Evolutionary conservation across 2,113 vertebrate genomes (phyloP), one percentile per base, ranked within the genome.

Genomic region (Poecilia latipinna): DNA sequence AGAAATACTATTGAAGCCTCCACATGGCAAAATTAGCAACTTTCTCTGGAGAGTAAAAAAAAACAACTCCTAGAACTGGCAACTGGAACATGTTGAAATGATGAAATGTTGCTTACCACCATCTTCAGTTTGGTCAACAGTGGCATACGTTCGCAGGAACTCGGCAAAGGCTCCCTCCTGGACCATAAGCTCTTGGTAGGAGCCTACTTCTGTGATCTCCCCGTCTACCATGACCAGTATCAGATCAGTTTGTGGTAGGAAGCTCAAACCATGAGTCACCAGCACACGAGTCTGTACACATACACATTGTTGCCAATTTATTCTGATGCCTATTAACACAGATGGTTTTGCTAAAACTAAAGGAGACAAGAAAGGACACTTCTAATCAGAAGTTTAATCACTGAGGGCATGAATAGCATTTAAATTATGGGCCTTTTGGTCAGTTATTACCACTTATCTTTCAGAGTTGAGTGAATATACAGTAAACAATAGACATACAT

Each of bases 181-280:
- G 82, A 87, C 88, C 87, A 97, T 92, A 77, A 99, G 94, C 81
- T 98, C 95, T 76, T 96, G 94, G 88, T 99, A 97, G 22, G 98
- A 98, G 13, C 98, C 98, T 85, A 95, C 94, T 93, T 99, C 98
- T 0, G 96, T 97, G 76, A 99, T 96, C 88, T 97, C 92, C 15
- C 98, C 98, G 0, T 97, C 94, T n/a, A 94, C 93, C 97, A 99
- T 95, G 12, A 99, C 97, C 42, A 99, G 80, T 83, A 99, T 96
- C 31, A 95, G 84, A 63, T 99, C 94, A 61, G 94, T 91, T 70
- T 97, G 96, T 1, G 96, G 96, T 84, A 99, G 92, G 85, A 95
- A 98, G 84, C 96, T 96, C 82, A 99, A 74, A 0, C 97, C 92
- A 0, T 99, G 98, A 1, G 98, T 99, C 77, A 99, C 97, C 89